Percentiles rank a stretch among this genome's conserved stretches.
phyloP scores from a whole-genome alignment of 2,797 vertebrate genomes.

The Xiphophorus birchmanni region DNA sequence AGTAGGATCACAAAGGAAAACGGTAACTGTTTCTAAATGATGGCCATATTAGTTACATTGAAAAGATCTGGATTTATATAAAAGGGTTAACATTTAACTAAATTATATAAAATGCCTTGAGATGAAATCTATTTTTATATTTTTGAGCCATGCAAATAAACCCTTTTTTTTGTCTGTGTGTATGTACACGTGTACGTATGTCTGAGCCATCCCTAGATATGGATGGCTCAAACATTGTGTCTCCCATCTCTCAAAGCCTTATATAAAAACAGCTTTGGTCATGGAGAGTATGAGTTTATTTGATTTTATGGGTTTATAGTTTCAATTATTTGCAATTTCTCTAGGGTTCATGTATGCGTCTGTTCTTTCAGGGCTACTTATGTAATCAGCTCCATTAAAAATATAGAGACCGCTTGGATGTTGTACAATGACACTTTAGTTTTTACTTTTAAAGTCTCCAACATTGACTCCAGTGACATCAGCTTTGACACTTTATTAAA shows the following conservation, averaged over 20 bases:
- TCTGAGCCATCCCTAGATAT: rapidly evolving
- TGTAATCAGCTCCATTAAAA: neutral
- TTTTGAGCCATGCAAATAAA: neutral
- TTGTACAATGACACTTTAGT: neutral
- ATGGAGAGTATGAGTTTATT: neutral
- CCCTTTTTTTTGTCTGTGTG: too few species aligned
- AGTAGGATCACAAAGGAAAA: neutral
- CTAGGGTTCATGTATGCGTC: neutral
- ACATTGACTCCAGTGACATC: slow-evolving; percentile 4
- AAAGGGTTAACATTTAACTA: neutral
- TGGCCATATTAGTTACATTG: neutral
- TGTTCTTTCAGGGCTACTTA: neutral
- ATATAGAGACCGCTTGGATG: neutral
- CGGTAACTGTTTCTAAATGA: neutral
- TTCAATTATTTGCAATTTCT: neutral
- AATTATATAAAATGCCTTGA: neutral
- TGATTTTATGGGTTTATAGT: neutral
- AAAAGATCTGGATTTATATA: neutral
- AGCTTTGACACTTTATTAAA: slow-evolving; percentile 9
- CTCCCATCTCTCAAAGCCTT: neutral
- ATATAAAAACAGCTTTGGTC: neutral
- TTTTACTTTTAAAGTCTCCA: neutral
- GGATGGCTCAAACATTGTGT: neutral
- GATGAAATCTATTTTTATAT: neutral
- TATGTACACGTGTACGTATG: too few species aligned